Evolutionary conservation across 2,888 invertebrate genomes (phyloP).

Genomic region (Uloborus plumipes): DNA sequence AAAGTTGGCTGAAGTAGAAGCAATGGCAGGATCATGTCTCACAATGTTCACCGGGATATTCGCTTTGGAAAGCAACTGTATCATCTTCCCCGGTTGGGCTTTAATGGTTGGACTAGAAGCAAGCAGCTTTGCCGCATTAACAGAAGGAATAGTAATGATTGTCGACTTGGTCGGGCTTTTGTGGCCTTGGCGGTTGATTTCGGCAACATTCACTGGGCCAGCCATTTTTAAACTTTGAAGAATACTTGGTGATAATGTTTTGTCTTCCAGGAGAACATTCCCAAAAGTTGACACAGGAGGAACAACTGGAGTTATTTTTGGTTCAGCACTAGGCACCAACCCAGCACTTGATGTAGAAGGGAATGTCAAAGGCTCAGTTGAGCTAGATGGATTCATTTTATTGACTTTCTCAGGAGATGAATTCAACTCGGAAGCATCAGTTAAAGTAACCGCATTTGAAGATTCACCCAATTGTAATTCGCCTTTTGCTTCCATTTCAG

Average conservation of each 20-base stretch:
- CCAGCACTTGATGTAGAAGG: background rate
- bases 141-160: conserved; percentile 42
- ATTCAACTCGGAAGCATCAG: background rate
- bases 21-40: background rate
- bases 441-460: background rate
- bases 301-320: background rate
- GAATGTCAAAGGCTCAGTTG: background rate
- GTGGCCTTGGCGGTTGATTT: background rate
- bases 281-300: background rate
- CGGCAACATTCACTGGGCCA: conserved; percentile 20
- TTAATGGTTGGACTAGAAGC: conserved; percentile 33
- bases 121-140: conserved; percentile 31
- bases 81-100: conserved; percentile 38
- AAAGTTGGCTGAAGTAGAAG: background rate
- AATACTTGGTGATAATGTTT: conserved; percentile 7
- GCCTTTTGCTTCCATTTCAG: conserved; percentile 32
- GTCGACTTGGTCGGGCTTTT: background rate
- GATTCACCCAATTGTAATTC: background rate
- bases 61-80: conserved; percentile 31
- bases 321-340: background rate
- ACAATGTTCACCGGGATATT: background rate
- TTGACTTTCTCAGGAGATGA: background rate
- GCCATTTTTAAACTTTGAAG: conserved; percentile 30
- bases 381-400: background rate
- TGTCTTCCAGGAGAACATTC: conserved; percentile 1